Evolutionary conservation across 37 sponge, comb jelly and placozoan genomes (phyloP).

Genomic region (Axinella damicornis): DNA sequence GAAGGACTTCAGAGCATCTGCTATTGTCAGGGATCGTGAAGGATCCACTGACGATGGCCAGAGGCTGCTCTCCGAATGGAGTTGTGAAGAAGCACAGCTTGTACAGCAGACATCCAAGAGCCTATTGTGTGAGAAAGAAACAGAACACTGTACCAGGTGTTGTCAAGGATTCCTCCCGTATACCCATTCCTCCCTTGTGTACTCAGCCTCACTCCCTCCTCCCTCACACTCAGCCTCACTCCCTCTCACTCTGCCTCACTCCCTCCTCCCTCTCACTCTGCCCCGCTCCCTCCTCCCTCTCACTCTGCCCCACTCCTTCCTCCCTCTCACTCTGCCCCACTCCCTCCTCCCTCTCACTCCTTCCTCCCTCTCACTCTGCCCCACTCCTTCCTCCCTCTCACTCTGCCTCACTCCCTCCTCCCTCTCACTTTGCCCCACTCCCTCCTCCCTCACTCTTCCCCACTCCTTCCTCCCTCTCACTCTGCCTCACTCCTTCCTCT

Average conservation of each 20-base stretch:
- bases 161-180: no score
- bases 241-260: no score
- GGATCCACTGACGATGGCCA: slow-evolving; percentile 86
- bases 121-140: slow-evolving; percentile 49
- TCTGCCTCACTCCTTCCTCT: background rate
- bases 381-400: background rate
- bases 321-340: background rate
- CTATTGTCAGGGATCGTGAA: slow-evolving; percentile 83
- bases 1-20: slow-evolving; percentile 68
- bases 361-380: slow-evolving; percentile 16
- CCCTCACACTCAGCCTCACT: no score
- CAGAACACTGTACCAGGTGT: no score
- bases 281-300: no score
- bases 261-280: no score
- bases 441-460: no score
- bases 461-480: background rate
- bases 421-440: no score
- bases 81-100: slow-evolving; percentile 96
- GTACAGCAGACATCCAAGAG: slow-evolving; percentile 92
- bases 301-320: no score
- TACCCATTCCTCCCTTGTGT: no score
- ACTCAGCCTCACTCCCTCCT: no score
- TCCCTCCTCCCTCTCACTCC: no score
- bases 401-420: background rate
- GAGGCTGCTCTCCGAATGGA: slow-evolving; percentile 93